phyloP scores from a whole-genome alignment of 2,113 vertebrate genomes.

The Chitala chitala region DNA sequence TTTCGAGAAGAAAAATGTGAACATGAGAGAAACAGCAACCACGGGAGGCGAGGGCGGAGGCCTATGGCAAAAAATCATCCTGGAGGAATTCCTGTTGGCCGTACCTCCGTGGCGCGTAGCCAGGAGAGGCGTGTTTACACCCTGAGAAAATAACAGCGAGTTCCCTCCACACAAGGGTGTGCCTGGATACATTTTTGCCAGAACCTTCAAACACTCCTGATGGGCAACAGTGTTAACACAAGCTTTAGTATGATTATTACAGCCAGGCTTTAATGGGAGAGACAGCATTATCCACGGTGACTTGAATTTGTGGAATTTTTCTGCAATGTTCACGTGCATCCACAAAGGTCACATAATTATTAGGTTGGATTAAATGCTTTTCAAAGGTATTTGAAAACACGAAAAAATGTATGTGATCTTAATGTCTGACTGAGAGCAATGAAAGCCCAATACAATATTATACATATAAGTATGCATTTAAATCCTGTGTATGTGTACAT shows the following conservation, averaged over 20 bases:
- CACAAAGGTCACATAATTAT: background rate
- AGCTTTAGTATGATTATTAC: background rate
- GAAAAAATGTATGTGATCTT: slow-evolving; percentile 5
- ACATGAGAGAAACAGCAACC: background rate
- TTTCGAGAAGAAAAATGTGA: background rate
- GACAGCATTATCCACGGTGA: background rate
- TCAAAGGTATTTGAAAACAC: background rate
- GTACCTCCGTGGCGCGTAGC: too few relatives aligned
- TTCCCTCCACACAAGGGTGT: background rate
- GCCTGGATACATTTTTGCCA: background rate
- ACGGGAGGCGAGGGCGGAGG: background rate
- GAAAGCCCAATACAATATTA: background rate
- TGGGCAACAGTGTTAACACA: too few relatives aligned
- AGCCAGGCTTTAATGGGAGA: background rate
- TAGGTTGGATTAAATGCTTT: background rate
- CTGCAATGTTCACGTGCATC: background rate
- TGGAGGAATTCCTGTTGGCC: background rate
- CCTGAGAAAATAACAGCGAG: background rate
- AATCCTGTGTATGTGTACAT: background rate
- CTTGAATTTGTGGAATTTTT: background rate
- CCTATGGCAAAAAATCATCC: background rate
- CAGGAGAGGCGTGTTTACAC: slow-evolving; percentile 10
- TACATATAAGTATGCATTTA: background rate
- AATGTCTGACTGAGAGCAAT: background rate
- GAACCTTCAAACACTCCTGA: background rate